phyloP scores from a whole-genome alignment of 2,797 vertebrate species.

The Phataginus tricuspis region DNA sequence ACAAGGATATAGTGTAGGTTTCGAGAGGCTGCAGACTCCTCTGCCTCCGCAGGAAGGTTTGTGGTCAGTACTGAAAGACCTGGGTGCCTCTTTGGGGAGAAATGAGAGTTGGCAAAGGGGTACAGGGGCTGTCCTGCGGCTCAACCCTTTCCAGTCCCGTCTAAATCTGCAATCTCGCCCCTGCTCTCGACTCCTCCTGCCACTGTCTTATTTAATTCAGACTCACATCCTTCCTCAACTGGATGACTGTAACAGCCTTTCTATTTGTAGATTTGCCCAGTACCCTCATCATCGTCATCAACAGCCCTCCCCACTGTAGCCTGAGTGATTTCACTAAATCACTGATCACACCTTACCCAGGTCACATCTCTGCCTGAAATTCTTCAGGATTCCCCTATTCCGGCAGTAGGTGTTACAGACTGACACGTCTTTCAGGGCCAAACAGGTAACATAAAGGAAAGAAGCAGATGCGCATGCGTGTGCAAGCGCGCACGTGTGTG shows the following conservation, averaged over 20 bases:
- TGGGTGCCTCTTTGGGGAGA: background rate
- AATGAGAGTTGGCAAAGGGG: background rate
- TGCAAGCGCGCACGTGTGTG: background rate
- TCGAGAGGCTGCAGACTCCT: background rate
- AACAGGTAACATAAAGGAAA: background rate
- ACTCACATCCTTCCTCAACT: background rate
- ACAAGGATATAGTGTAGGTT: background rate
- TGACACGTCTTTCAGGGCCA: background rate
- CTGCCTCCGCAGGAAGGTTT: background rate
- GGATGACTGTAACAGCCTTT: background rate
- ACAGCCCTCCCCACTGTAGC: background rate
- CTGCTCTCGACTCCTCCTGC: background rate
- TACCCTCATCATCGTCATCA: background rate
- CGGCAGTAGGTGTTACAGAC: background rate
- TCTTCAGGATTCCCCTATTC: background rate
- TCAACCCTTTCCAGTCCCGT: background rate
- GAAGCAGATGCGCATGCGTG: background rate
- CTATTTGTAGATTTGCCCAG: background rate
- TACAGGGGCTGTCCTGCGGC: accelerated
- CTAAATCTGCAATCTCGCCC: background rate
- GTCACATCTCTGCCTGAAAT: background rate
- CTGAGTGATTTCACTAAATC: background rate
- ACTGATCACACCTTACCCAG: background rate
- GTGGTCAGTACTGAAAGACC: background rate
- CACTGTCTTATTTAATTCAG: background rate